phyloP scores from a whole-genome alignment of 35 echinoderm and acorn worm species.

The Anneissia japonica region DNA sequence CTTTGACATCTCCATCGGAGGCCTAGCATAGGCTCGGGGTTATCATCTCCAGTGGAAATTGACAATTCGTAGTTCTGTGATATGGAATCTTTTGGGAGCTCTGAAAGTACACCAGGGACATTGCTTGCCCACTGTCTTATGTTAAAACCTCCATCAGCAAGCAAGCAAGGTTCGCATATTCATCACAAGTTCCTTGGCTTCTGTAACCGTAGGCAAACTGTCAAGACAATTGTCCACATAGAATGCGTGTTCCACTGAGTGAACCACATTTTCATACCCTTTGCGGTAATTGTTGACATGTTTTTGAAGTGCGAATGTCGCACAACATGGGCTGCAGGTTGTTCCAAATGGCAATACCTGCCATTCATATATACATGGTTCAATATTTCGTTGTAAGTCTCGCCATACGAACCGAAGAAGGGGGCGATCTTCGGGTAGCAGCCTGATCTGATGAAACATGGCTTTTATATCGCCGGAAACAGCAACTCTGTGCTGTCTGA shows the following conservation, averaged over 20 bases:
- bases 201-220: too few species aligned
- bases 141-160: too few species aligned
- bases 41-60: too few species aligned
- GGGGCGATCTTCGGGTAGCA: neutral
- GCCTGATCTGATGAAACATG: slow-evolving; percentile 8
- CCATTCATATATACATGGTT: slow-evolving; percentile 12
- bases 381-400: neutral
- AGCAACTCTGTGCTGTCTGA: neutral
- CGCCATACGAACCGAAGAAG: slow-evolving; percentile 1
- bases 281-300: neutral
- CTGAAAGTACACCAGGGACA: too few species aligned
- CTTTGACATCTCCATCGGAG: neutral
- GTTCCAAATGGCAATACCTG: slow-evolving; percentile 15
- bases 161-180: too few species aligned
- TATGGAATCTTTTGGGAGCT: too few species aligned
- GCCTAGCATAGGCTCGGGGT: neutral
- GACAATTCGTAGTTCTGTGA: too few species aligned
- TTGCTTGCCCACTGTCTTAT: too few species aligned
- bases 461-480: slow-evolving; percentile 9
- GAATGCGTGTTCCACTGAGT: too few species aligned
- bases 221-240: too few species aligned
- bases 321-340: neutral
- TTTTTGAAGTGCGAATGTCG: neutral
- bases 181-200: too few species aligned
- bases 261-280: neutral